Conservation (phyloP, 2,888 invertebrate genomes). For the Trimorus sp. region DNA sequence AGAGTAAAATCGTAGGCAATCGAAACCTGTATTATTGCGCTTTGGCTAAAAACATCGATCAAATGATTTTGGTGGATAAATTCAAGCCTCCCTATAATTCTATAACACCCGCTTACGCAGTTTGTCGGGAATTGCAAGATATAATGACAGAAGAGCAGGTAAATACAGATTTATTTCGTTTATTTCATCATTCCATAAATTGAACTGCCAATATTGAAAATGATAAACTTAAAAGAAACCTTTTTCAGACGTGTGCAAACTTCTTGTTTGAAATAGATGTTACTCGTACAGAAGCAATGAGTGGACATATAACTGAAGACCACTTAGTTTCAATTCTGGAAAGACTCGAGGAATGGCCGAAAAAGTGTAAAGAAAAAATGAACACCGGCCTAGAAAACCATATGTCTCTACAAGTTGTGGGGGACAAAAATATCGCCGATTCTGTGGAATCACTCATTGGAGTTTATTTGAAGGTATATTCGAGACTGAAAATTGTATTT, state of each 20-base stretch:
- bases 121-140: slow-evolving; percentile 83
- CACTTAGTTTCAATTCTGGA: slow-evolving; percentile 76
- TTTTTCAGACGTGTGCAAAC: slow-evolving; percentile 81
- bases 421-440: slow-evolving; percentile 90
- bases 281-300: slow-evolving; percentile 80
- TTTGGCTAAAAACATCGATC: slow-evolving; percentile 76
- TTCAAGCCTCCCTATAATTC: slow-evolving; percentile 88
- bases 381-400: slow-evolving; percentile 82
- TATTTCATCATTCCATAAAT: no score
- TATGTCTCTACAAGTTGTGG: slow-evolving; percentile 82
- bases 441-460: slow-evolving; percentile 93
- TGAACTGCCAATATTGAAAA: background rate
- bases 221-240: no score
- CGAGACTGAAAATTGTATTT: background rate
- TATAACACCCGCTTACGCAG: slow-evolving; percentile 89
- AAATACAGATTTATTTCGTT: background rate
- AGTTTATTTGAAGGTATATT: slow-evolving; percentile 84
- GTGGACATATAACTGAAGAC: slow-evolving; percentile 78
- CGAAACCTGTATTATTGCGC: slow-evolving; percentile 92
- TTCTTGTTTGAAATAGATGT: slow-evolving; percentile 82
- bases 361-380: slow-evolving; percentile 69
- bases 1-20: slow-evolving; percentile 89
- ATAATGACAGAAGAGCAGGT: slow-evolving; percentile 79
- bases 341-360: slow-evolving; percentile 75
- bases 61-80: slow-evolving; percentile 85